Percentiles rank a stretch among this genome's conserved stretches.
phyloP scores from a whole-genome alignment of 1,140 invertebrate genomes.

The Parasteatoda tepidariorum region DNA sequence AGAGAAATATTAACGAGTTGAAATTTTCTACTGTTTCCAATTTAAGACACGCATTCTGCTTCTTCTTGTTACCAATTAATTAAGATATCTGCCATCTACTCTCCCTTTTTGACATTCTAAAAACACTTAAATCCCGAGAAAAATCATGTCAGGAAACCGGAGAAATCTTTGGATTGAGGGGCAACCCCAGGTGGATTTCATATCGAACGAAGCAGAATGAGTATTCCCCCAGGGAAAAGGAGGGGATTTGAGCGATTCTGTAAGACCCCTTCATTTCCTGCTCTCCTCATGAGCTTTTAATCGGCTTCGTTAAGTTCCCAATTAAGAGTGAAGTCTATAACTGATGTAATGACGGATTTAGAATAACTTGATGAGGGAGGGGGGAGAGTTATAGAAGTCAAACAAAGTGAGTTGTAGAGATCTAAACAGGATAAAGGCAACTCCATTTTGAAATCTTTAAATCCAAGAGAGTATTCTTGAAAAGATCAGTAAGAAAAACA shows the following conservation, averaged over 20 bases:
- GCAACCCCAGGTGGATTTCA: slow-evolving; percentile 27
- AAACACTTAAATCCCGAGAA: slow-evolving; percentile 45
- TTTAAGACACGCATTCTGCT: too few species aligned
- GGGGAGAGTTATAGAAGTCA: not conserved
- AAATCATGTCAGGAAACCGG: slow-evolving; percentile 18
- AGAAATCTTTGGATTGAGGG: slow-evolving; percentile 1
- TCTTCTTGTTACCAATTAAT: too few species aligned
- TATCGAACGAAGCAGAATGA: slow-evolving; percentile 17
- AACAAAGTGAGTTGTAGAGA: too few species aligned
- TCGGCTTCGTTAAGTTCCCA: slow-evolving; percentile 54
- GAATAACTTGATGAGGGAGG: slow-evolving; percentile 1
- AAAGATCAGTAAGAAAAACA: too few species aligned
- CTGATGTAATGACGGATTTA: slow-evolving; percentile 55
- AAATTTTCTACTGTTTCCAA: too few species aligned
- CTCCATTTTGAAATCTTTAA: too few species aligned
- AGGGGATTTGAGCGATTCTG: not conserved
- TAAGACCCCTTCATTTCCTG: not conserved
- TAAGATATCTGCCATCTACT: too few species aligned
- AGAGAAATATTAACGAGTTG: too few species aligned
- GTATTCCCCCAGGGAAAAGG: not conserved
- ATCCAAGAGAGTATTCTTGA: too few species aligned
- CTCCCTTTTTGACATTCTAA: slow-evolving; percentile 22
- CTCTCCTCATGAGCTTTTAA: slow-evolving; percentile 1
- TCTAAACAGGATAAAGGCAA: not conserved
- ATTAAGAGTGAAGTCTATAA: slow-evolving; percentile 43